Conservation (phyloP, 2,888 invertebrate genomes). For the Drosophila paranaensis region DNA sequence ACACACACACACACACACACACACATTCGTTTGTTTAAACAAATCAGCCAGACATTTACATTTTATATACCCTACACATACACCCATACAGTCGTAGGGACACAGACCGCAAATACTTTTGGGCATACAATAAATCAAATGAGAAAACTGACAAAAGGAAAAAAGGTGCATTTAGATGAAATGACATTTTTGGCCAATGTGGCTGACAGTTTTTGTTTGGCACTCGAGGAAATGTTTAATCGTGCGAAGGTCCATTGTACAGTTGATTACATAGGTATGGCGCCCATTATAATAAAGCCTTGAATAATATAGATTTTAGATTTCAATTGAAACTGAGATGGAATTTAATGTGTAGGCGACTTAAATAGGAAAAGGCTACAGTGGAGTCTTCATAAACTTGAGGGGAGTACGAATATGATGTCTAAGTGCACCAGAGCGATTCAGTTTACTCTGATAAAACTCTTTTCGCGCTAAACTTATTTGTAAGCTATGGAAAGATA, state of each 20-base stretch:
- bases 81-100: constrained; percentile 8
- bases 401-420: too few species aligned
- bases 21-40: constrained; percentile 51
- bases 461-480: too few species aligned
- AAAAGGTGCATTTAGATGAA: constrained; percentile 67
- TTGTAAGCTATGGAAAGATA: too few species aligned
- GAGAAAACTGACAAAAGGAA: constrained; percentile 67
- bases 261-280: constrained; percentile 10
- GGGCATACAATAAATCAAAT: constrained; percentile 69
- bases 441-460: too few species aligned
- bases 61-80: constrained; percentile 24
- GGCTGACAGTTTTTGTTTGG: constrained; percentile 46
- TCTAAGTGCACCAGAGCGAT: too few species aligned
- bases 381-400: too few species aligned
- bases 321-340: background rate
- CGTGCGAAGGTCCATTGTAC: constrained; percentile 26
- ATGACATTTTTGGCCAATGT: constrained; percentile 56
- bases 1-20: constrained; percentile 4
- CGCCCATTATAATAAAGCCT: background rate
- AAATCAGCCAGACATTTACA: constrained; percentile 62
- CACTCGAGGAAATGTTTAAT: constrained; percentile 11
- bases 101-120: constrained; percentile 48
- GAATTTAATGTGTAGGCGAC: background rate
- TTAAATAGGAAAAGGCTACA: background rate
- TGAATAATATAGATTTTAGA: background rate